Evolutionary conservation across 1,140 invertebrate species (phyloP).

Genomic region (Phocides pigmalion): DNA sequence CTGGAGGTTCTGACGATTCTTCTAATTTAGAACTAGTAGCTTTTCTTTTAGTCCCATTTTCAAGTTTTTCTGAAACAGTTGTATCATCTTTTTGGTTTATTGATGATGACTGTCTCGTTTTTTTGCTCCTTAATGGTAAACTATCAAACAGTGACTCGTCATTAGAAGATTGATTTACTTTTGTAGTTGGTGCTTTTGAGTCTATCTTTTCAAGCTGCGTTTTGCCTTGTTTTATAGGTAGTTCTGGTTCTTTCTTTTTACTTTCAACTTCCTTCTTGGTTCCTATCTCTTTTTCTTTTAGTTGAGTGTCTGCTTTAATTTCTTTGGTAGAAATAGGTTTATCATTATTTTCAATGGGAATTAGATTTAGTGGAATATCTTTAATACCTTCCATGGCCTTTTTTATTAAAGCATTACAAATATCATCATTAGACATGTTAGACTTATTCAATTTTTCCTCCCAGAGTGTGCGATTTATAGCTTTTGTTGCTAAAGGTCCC

Average conservation of each 20-base stretch:
- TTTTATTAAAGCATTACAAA: conserved; percentile 76
- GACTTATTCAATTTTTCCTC: conserved; percentile 75
- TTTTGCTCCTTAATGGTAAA: neutral
- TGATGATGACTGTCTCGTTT: neutral
- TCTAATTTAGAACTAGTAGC: neutral
- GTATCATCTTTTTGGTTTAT: conserved; percentile 1
- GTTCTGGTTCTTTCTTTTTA: neutral
- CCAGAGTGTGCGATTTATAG: conserved; percentile 63
- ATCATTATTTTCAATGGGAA: conserved; percentile 38
- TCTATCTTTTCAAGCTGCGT: conserved; percentile 22
- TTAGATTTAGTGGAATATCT: conserved; percentile 50
- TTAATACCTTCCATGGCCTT: conserved; percentile 77
- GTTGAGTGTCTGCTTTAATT: conserved; percentile 6
- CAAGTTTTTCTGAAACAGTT: conserved; percentile 3
- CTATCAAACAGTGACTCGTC: conserved; percentile 14
- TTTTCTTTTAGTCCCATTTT: conserved; percentile 22
- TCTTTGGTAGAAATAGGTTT: conserved; percentile 29
- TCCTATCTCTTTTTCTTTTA: conserved; percentile 1
- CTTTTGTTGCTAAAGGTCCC: conserved; percentile 47
- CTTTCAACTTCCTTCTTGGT: neutral
- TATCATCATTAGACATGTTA: conserved; percentile 79
- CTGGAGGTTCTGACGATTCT: conserved; percentile 15
- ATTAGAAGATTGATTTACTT: conserved; percentile 11
- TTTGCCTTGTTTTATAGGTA: neutral
- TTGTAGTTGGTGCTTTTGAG: conserved; percentile 20